phyloP scores from a whole-genome alignment of 2,797 vertebrate species.

The Aldrovandia affinis region DNA sequence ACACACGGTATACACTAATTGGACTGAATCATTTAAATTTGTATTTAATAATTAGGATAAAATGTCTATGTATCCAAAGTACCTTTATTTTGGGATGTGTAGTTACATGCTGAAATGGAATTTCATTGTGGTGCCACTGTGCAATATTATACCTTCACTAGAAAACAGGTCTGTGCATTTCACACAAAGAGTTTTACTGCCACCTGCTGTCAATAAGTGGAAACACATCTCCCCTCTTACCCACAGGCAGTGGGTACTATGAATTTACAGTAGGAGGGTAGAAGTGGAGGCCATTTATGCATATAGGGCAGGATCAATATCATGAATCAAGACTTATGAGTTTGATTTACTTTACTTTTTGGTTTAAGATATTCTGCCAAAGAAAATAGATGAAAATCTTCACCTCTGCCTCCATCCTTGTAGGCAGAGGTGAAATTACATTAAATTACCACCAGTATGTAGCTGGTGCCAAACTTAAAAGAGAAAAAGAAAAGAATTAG shows the following conservation, averaged over 20 bases:
- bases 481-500: neutral
- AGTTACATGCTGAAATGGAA: constrained; percentile 18
- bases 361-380: neutral
- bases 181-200: constrained; percentile 34
- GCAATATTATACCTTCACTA: neutral
- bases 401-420: neutral
- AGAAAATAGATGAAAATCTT: neutral
- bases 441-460: neutral
- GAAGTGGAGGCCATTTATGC: neutral
- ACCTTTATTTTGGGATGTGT: constrained; percentile 24
- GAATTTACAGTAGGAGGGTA: neutral
- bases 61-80: constrained; percentile 10
- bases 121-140: constrained; percentile 10
- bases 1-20: constrained; percentile 19
- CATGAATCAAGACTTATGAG: neutral
- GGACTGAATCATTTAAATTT: constrained; percentile 20
- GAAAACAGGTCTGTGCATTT: neutral
- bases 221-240: neutral
- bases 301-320: neutral
- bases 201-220: constrained; percentile 31
- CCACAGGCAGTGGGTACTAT: neutral
- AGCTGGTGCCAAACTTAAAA: neutral
- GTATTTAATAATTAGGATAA: constrained; percentile 29
- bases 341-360: neutral
- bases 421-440: no score